Evolutionary conservation across 2,113 vertebrate species (phyloP), one percentile per base, ranked within the genome.

Genomic region (Okapia johnstoni): DNA sequence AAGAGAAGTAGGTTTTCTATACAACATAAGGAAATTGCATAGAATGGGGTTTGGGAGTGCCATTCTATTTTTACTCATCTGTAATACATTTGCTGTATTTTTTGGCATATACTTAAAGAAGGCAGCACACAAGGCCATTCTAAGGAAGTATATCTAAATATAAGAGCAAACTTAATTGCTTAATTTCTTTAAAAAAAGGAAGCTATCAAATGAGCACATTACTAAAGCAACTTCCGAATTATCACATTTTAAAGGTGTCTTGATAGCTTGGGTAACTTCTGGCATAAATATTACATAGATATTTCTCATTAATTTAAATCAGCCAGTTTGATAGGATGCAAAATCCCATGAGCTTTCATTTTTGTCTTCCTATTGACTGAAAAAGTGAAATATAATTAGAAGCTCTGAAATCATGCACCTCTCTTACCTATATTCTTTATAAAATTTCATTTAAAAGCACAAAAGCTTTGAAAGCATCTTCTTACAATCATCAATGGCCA

Each of bases 191-290:
- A 46, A 76, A 86, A 86, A 40, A 40, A 87, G 23, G 33, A 94
- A 83, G 33, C 89, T 97, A 84, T 92, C 86, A 96, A 83, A 90
- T 90, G 81, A 97, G 21, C 88, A 95, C 66, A 88, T 96, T 94
- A 94, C 87, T 86, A 94, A 73, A 79, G 16, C 86, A 97, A 7
- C 26, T 94, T 93, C n/a, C 10, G 61, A 81, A 73, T 88, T 76
- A 93, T 91, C 96, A 93, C 94, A 57, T 96, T 76, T 90, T 93
- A 93, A 96, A 96, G 30, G 93, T 97, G 93, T 87, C 96, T 88
- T 70, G 79, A 93, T 92, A 97, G 84, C 79, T 61, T 89, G 52
- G 46, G 2, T 55, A 73, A 40, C 52, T 30, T 79, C 57, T 92
- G 30, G 43, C 70, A 60, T 85, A 90, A 94, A 96, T 95, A 86